A percentile compares a stretch with the other conserved stretches of the same genome.
phyloP scores from a whole-genome alignment of 2,797 vertebrate genomes.

The Spizella passerina region DNA sequence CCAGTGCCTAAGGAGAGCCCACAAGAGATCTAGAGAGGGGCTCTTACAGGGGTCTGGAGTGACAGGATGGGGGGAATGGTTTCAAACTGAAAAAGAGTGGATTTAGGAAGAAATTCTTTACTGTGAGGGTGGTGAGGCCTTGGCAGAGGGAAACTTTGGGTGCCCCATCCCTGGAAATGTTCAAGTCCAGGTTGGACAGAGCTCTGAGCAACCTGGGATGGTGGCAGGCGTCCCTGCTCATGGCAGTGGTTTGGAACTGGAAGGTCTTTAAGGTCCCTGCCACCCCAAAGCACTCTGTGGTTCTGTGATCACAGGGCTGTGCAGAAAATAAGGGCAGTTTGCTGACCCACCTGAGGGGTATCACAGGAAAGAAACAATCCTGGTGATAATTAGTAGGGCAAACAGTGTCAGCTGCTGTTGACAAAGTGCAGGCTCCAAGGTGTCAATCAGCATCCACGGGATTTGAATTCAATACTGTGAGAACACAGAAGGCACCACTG shows the following conservation, averaged over 20 bases:
- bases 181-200: rapidly evolving
- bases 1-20: neutral
- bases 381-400: neutral
- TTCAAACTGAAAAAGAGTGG: neutral
- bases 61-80: neutral
- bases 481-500: neutral
- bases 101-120: neutral
- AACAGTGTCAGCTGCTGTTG: neutral
- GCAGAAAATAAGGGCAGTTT: neutral
- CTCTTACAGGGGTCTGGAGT: neutral
- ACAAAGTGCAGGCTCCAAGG: neutral
- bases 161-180: neutral
- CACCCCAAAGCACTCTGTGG: neutral
- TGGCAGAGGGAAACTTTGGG: neutral
- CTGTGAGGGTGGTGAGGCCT: neutral
- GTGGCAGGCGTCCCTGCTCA: neutral
- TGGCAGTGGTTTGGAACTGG: neutral
- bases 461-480: neutral
- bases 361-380: neutral
- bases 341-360: neutral
- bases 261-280: neutral
- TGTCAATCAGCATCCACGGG: neutral
- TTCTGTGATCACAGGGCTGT: neutral
- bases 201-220: neutral
- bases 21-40: neutral